These are phyloP conservation scores for Dermochelys coriacea DNA, from an alignment of 2,797 vertebrate genomes.

Conservation along the genomic window DNA sequence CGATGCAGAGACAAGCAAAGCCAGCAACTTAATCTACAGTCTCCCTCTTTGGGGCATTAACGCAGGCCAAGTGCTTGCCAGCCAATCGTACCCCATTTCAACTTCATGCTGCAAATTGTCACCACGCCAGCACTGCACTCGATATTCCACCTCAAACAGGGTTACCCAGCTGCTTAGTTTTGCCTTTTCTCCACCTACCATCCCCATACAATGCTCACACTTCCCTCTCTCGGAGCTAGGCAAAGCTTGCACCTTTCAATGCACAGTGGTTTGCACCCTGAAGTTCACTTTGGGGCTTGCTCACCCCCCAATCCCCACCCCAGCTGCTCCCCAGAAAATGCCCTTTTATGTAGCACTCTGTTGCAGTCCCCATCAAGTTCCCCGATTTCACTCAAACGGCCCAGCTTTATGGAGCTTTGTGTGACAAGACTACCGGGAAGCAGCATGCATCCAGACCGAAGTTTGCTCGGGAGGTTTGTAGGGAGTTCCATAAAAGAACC, in stretches of 20 bases:
- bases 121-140: background rate
- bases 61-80: slow-evolving; percentile 55
- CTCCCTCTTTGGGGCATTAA: slow-evolving; percentile 46
- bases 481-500: background rate
- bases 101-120: slow-evolving; percentile 39
- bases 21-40: slow-evolving; percentile 54
- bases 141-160: background rate
- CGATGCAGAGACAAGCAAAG: slow-evolving; percentile 67
- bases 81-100: slow-evolving; percentile 15
- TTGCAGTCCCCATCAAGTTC: rapidly evolving
- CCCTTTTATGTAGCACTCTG: background rate
- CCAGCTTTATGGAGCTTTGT: rapidly evolving
- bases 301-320: background rate
- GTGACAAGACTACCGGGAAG: background rate
- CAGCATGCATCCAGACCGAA: background rate
- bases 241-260: rapidly evolving
- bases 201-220: rapidly evolving
- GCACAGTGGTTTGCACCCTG: background rate
- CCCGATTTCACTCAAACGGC: background rate
- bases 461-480: background rate
- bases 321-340: background rate
- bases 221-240: background rate
- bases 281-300: rapidly evolving
- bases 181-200: background rate
- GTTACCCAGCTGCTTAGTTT: slow-evolving; percentile 19